Evolutionary conservation across 2,888 invertebrate genomes (phyloP).

Genomic region (Nymphalis urticae): DNA sequence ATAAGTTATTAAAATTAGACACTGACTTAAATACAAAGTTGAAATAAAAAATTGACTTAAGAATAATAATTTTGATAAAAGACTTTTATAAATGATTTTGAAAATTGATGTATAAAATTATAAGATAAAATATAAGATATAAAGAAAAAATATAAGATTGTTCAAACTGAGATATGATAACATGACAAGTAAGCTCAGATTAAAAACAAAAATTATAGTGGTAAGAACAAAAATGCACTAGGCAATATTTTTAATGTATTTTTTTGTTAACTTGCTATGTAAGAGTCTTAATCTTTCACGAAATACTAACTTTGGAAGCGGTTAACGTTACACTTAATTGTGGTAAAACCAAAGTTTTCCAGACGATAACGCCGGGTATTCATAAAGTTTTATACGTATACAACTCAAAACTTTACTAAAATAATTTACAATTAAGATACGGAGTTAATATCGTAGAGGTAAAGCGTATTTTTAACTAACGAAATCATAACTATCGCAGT

Average conservation of each 20-base stretch:
- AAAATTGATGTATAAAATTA: too few relatives aligned
- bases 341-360: conserved; percentile 74
- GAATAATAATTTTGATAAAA: too few relatives aligned
- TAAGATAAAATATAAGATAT: too few relatives aligned
- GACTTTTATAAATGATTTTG: too few relatives aligned
- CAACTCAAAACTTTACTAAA: conserved; percentile 24
- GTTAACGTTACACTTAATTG: conserved; percentile 75
- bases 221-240: not conserved
- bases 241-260: not conserved
- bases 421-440: conserved; percentile 25
- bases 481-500: not conserved
- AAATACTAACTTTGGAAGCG: conserved; percentile 58
- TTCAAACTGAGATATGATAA: too few relatives aligned
- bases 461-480: not conserved
- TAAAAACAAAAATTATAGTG: not conserved
- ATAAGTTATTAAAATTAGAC: too few relatives aligned
- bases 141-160: too few relatives aligned
- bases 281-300: conserved; percentile 43
- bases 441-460: conserved; percentile 7
- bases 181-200: not conserved
- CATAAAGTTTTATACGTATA: conserved; percentile 25
- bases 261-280: conserved; percentile 40
- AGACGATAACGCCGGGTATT: conserved; percentile 54
- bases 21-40: too few relatives aligned
- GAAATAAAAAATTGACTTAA: too few relatives aligned